Evolutionary conservation across 2,797 vertebrate species (phyloP).

Genomic region (Pygocentrus nattereri): DNA sequence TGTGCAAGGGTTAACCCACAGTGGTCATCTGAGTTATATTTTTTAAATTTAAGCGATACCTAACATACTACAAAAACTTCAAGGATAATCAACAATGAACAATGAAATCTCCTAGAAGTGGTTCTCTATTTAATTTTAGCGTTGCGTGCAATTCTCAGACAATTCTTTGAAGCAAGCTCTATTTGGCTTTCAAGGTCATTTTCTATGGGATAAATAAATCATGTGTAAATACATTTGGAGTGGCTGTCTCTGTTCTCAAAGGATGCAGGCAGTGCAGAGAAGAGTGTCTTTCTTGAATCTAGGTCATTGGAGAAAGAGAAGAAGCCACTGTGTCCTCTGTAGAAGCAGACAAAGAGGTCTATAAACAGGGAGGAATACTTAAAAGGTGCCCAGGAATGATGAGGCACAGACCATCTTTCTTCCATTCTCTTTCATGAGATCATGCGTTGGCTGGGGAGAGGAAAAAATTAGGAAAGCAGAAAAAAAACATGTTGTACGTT

Average conservation of each 20-base stretch:
- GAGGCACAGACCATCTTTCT: background rate
- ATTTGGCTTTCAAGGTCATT: conserved; percentile 6
- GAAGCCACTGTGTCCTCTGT: conserved; percentile 12
- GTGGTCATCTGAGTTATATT: too few relatives aligned
- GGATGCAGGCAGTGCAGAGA: conserved; percentile 4
- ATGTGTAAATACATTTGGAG: conserved; percentile 18
- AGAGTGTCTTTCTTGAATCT: conserved; percentile 31
- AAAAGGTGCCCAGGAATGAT: background rate
- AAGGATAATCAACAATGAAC: background rate
- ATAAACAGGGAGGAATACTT: conserved; percentile 35
- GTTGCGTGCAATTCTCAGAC: background rate
- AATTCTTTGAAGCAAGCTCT: background rate
- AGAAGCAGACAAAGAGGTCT: conserved; percentile 25
- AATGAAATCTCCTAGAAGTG: background rate
- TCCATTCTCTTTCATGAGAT: conserved; percentile 1
- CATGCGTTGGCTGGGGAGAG: background rate
- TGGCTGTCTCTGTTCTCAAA: conserved; percentile 14
- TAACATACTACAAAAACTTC: too few relatives aligned
- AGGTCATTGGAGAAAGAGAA: conserved; percentile 39
- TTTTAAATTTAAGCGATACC: too few relatives aligned
- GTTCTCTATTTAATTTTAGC: background rate
- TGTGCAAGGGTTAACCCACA: too few relatives aligned
- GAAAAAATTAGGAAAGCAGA: background rate
- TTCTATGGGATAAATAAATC: conserved; percentile 43
- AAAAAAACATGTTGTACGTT: background rate